Conservation (phyloP, 2,797 vertebrate genomes). For the Aselliscus stoliczkanus region DNA sequence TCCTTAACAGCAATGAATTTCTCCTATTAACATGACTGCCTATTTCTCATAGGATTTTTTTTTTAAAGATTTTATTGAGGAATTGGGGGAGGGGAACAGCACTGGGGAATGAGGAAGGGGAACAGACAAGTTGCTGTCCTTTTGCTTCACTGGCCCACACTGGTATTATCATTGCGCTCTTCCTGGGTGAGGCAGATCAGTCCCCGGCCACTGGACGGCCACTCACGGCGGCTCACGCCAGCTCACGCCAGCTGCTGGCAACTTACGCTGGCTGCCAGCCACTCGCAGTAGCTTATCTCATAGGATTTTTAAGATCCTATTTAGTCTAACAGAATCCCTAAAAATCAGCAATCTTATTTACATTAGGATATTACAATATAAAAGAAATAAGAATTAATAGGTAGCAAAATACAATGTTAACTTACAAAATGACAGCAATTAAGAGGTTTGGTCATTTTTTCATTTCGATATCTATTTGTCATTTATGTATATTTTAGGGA, state of each 20-base stretch:
- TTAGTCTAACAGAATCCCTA: neutral
- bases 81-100: too few species aligned
- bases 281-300: too few species aligned
- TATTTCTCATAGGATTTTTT: neutral
- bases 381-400: neutral
- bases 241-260: too few species aligned
- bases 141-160: too few species aligned
- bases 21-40: neutral
- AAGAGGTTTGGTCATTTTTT: neutral
- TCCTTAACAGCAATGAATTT: neutral
- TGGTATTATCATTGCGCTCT: too few species aligned
- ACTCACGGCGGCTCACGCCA: too few species aligned
- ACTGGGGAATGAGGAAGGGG: too few species aligned
- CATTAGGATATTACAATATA: neutral
- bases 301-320: neutral
- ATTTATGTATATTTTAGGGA: neutral
- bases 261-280: too few species aligned
- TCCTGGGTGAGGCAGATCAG: too few species aligned
- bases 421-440: neutral
- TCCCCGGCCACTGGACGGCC: too few species aligned
- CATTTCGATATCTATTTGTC: neutral
- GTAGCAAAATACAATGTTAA: neutral
- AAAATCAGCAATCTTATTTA: neutral
- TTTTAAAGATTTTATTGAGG: too few species aligned
- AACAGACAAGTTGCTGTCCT: too few species aligned